Conservation (phyloP, 2,888 invertebrate species). For the Dioctria rufipes region DNA sequence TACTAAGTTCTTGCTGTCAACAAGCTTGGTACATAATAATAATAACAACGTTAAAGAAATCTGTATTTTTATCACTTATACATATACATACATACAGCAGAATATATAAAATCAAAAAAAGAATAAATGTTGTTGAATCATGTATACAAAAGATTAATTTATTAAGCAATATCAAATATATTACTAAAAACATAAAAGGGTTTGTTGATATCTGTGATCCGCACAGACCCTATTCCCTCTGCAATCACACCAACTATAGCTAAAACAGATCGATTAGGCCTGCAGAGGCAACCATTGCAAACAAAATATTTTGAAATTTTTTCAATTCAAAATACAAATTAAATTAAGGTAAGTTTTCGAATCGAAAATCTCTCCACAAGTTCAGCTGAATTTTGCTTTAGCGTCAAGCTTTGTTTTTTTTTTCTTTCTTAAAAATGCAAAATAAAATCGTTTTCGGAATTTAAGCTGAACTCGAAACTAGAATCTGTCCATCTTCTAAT, state of each 20-base stretch:
- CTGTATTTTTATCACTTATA: conserved; percentile 51
- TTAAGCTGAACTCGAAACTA: too few relatives aligned
- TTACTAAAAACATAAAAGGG: conserved; percentile 51
- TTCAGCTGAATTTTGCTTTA: too few relatives aligned
- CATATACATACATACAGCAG: conserved; percentile 46
- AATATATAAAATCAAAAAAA: conserved; percentile 45
- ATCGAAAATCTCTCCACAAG: too few relatives aligned
- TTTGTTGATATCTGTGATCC: not conserved
- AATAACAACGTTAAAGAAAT: conserved; percentile 1
- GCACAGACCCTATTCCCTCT: conserved; percentile 4
- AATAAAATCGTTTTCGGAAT: too few relatives aligned
- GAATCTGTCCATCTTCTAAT: too few relatives aligned
- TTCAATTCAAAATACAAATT: too few relatives aligned
- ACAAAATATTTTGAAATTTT: too few relatives aligned
- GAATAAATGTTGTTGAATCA: conserved; percentile 58
- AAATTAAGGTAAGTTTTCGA: too few relatives aligned
- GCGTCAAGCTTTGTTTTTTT: too few relatives aligned
- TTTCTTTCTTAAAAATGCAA: too few relatives aligned
- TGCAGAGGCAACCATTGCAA: too few relatives aligned
- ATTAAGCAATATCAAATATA: conserved; percentile 58
- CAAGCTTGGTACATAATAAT: not conserved
- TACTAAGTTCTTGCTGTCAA: not conserved
- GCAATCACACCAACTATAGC: not conserved
- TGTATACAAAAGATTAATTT: conserved; percentile 57
- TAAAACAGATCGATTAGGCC: too few relatives aligned